Base-by-base conservation (phyloP, 2,888 invertebrate species). In the Dryomyza anilis region DNA sequence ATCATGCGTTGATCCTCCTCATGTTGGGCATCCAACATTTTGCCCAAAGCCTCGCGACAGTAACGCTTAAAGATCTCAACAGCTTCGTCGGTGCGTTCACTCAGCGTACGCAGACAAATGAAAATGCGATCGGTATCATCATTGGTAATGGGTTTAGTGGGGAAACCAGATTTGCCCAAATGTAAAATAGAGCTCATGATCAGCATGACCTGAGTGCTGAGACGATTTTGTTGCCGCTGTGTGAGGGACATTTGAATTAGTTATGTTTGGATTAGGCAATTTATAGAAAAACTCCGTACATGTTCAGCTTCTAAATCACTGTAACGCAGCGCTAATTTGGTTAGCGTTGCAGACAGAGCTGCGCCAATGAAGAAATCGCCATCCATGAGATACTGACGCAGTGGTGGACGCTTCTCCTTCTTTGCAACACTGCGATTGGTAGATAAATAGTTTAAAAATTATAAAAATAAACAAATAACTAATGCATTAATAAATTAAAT, bases 341-440 rank as follows among this genome's bases (percentile, higher is more conserved):
- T 91, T 59, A 99, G 86, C 30, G 95, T 94, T 1, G 96, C 94
- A 48, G 95, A 93, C 21, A 98, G 85, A 46, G 96, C 91, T 14
- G 98, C 96, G 2, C 93, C 96, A 67, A 98, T 92, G 84, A 97
- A 99, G 84, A 96, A 96, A 78, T 99, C 96, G 2, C 98, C 98
- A 71, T 93, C 92, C 86, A 95, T 89, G 76, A 99, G 87, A 78
- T 96, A 96, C 72, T 92, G 89, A 39, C 95, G 88, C 64, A 98
- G 84, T 7, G 93, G 90, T 16, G 95, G 95, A 58, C 93, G 85
- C 71, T 89, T 88, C 74, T 89, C 91, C 66, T 89, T 89, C 72
- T 87, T 88, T 6, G 85, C 83, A 76, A 85, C 83, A 43, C 86
- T 86, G 65, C 62, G n/a, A n/a, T n/a, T n/a, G n/a, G n/a, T n/a